Evolutionary conservation across 2,888 invertebrate species (phyloP), one percentile per base, ranked within the genome.

Genomic region (Nesidiocoris tenuis): DNA sequence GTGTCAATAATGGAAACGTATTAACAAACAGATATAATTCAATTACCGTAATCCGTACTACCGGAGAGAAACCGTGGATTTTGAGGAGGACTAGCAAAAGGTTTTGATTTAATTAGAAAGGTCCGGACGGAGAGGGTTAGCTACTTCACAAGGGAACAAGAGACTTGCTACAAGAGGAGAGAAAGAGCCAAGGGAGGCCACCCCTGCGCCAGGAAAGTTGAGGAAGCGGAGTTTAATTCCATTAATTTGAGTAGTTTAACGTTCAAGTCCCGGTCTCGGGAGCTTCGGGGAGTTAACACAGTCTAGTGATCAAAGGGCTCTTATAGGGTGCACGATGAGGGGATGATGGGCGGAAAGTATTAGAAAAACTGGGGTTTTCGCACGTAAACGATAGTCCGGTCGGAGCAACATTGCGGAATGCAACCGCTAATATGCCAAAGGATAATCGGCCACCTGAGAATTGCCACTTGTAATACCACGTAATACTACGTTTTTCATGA

Each of bases 241-340:
- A 74, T 74, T 74, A 74, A 76, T 76, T 71, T 66, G 61, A 74
- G 74, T 72, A 76, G 66, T 71, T 66, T 61, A 72, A 66, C 76
- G 67, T 61, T 75, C 65, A 19, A 56, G 23, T 54, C 19, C 23
- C 64, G 12, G 24, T 59, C 72, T 39, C 12, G 39, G 39, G 39
- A 39, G 39, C 39, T 39, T 39, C 5, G 12, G 57, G 63, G 72
- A 72, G 76, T 76, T 76, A 76, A 39, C 24, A 72, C 76, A 66
- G 76, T 18, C 65, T 70, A 61, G 61, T 66, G 76, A 76, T 78
- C 66, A 72, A 74, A 76, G 72, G 64, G 66, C 23, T 23, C 2
- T 5, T 16, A 39, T 39, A 18, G 12, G 2, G 9, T 24, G 9
- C 78, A 79, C 39, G 39, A 12, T 39, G 12, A 39, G 12, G 39